Base-by-base conservation (phyloP, 2,888 invertebrate genomes). In the Drosophila recens region DNA sequence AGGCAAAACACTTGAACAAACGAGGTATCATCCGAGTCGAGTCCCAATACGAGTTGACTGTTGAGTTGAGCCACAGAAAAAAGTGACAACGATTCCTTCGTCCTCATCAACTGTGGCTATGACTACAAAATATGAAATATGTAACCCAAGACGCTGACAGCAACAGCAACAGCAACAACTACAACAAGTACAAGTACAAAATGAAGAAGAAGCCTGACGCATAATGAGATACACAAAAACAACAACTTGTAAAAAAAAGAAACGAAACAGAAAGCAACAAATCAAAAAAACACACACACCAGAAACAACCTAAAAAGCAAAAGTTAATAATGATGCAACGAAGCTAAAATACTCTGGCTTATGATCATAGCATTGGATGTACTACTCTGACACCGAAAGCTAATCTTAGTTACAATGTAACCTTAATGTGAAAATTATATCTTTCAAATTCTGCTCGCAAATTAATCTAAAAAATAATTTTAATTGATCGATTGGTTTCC, bases 41-140 rank as follows among this genome's bases (percentile, higher is more conserved):
- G 62, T 68, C 36, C 69, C 64, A 69, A 65, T 76, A 45, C 30
- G 58, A 66, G 74, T 65, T 53, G 58, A 46, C 56, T 30, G 64
- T 27, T 27, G 5, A 27, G 5, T 27, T 64, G 52, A 66, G 63
- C 64, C 23, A 45, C 58, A 66, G 67, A 48, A 62, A 79, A 79
- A 72, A 76, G 64, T 73, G 80, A 71, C 79, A 77, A 79, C 75
- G 59, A 52, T 42, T 34, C 51, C 33, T 42, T 36, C 42, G 59
- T 33, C 4, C 57, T 56, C 30, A 3, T 17, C 30, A 20, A 53
- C 52, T 68, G 56, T 36, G 72, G 71, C 68, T 80, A 61, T 71
- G 88, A 63, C 82, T 89, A 82, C 85, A 77, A 75, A 87, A 82
- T 73, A 79, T 81, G 82, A 82, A 88, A 88, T 84, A 87, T 89